phyloP scores from a whole-genome alignment of 2,113 vertebrate genomes.

The mouse (Mus musculus) region DNA sequence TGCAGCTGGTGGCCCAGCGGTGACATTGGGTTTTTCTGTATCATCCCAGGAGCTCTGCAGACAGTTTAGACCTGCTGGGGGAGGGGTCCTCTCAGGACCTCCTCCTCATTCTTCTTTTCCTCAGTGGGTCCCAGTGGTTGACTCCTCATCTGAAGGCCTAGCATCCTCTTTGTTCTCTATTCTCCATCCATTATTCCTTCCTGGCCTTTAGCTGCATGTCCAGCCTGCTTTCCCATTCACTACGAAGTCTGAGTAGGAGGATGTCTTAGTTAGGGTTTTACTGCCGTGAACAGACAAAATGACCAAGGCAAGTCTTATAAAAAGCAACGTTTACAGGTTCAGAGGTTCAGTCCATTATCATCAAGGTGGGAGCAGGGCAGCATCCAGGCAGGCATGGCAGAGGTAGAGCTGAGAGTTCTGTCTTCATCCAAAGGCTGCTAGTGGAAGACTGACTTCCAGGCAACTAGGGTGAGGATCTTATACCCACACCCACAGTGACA shows the following conservation, averaged over 20 bases:
- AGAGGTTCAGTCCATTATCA: no score
- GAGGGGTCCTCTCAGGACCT: background rate
- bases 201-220: accelerated
- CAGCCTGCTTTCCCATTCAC: background rate
- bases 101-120: background rate
- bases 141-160: background rate
- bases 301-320: no score
- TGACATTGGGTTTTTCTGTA: background rate
- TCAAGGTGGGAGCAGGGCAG: no score
- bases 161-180: accelerated
- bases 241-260: no score
- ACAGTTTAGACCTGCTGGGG: background rate
- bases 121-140: background rate
- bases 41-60: accelerated
- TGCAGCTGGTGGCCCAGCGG: accelerated
- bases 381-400: no score
- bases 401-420: no score
- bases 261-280: background rate
- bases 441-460: no score
- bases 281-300: no score
- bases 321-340: no score
- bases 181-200: background rate
- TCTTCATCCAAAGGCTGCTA: no score
- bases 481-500: no score
- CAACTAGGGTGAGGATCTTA: no score